Conservation (phyloP, 2,797 vertebrate genomes). For the Urosaurus nigricauda region DNA sequence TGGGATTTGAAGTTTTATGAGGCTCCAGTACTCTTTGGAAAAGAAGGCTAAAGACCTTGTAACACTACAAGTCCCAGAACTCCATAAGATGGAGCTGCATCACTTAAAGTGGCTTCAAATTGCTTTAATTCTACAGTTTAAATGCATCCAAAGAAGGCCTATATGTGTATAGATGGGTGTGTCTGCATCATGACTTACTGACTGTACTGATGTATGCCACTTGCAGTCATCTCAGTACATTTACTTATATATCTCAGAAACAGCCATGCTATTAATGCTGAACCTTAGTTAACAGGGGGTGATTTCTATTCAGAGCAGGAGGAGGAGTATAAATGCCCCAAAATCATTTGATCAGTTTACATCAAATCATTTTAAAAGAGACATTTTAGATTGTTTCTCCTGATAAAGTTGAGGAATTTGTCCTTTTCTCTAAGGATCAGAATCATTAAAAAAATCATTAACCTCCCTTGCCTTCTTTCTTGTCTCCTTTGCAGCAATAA, state of each 20-base stretch:
- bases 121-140: too few relatives aligned
- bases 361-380: conserved; percentile 12
- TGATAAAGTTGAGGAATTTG: conserved; percentile 4
- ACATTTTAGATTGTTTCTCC: not conserved
- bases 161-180: too few relatives aligned
- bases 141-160: not conserved
- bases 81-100: too few relatives aligned
- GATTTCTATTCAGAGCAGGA: not conserved
- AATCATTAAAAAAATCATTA: conserved; percentile 9
- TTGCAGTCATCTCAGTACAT: not conserved
- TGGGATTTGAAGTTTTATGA: too few relatives aligned
- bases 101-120: too few relatives aligned
- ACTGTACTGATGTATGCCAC: not conserved
- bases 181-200: not conserved
- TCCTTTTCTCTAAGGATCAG: conserved; percentile 26
- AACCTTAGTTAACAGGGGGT: not conserved
- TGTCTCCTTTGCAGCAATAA: conserved; percentile 18
- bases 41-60: too few relatives aligned
- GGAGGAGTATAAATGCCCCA: not conserved
- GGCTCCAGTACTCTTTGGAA: too few relatives aligned
- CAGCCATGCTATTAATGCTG: not conserved
- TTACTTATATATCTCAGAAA: conserved; percentile 3
- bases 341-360: not conserved
- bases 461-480: not conserved
- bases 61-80: too few relatives aligned